These are phyloP conservation scores for Melanophora roralis DNA, from an alignment of 2,888 invertebrate genomes.

Conservation along the genomic window DNA sequence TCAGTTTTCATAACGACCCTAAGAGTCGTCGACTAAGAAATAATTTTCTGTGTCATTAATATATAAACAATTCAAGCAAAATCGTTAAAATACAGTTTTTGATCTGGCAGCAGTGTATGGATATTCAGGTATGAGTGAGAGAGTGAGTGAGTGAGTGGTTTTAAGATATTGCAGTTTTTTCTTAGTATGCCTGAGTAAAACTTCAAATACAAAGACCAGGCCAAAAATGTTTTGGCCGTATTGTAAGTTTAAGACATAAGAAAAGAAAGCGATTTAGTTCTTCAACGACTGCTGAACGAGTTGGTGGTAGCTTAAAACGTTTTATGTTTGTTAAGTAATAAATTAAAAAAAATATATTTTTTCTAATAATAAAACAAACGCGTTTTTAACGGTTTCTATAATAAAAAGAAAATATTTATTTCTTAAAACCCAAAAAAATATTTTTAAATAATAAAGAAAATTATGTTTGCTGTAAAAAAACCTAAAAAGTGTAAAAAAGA, in stretches of 20 bases:
- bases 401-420: background rate
- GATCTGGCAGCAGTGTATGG: background rate
- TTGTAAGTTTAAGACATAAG: conserved; percentile 47
- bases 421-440: background rate
- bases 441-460: background rate
- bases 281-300: conserved; percentile 71
- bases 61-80: too few species aligned
- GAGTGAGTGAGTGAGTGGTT: conserved; percentile 12
- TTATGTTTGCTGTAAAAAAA: background rate
- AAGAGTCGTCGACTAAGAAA: too few species aligned
- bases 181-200: background rate
- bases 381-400: conserved; percentile 30
- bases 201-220: background rate
- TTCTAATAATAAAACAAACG: conserved; percentile 12
- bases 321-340: background rate
- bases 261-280: conserved; percentile 66
- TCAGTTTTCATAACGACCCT: too few species aligned
- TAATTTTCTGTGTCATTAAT: too few species aligned
- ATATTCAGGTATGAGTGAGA: background rate
- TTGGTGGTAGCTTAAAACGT: conserved; percentile 62
- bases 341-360: background rate
- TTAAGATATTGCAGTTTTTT: conserved; percentile 35
- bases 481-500: conserved; percentile 1
- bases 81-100: too few species aligned
- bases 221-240: background rate